Evolutionary conservation across 2,888 invertebrate species (phyloP), one percentile per base, ranked within the genome.

Genomic region (Agrypnus murinus): DNA sequence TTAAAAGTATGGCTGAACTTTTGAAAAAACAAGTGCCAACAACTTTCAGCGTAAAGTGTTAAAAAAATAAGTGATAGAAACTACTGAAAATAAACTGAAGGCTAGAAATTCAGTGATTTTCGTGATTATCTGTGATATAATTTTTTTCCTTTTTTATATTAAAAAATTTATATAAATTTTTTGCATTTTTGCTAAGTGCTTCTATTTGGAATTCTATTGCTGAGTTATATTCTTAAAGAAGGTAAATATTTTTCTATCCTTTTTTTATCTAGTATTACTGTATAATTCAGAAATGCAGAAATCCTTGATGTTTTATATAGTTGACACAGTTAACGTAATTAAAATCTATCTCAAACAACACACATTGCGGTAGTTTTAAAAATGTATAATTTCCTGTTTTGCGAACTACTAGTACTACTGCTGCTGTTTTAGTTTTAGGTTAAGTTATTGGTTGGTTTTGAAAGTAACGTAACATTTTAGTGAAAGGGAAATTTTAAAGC

Each of bases 401-500:
- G 57, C 45, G 63, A 63, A 60, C 36, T 53, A n/a, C n/a, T n/a
- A n/a, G 48, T 14, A 64, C 43, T 57, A n/a, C n/a, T n/a, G n/a
- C n/a, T n/a, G n/a, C n/a, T n/a, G n/a, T n/a, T n/a, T n/a, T n/a
- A n/a, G 55, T 48, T 25, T 25, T 25, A 64, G 57, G 46, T 55
- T 60, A 62, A 50, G 38, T 50, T 71, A 57, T 71, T 71, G 59
- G 59, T 62, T 66, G 34, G 57, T 64, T 75, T 75, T 75, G 75
- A 75, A 75, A 75, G 75, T 75, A 71, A 63, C 50, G 65, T 55
- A 57, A 45, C 67, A 32, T 68, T 55, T 71, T 43, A 75, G 75
- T 75, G 75, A 75, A 75, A 75, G 75, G 72, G 74, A 75, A 72
- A 75, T 69, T 73, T 63, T 66, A 67, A 53, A 38, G 43, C 38